Base-by-base conservation (phyloP, 37 sponge, comb jelly and placozoan genomes). In the Theonella swinhoei region DNA sequence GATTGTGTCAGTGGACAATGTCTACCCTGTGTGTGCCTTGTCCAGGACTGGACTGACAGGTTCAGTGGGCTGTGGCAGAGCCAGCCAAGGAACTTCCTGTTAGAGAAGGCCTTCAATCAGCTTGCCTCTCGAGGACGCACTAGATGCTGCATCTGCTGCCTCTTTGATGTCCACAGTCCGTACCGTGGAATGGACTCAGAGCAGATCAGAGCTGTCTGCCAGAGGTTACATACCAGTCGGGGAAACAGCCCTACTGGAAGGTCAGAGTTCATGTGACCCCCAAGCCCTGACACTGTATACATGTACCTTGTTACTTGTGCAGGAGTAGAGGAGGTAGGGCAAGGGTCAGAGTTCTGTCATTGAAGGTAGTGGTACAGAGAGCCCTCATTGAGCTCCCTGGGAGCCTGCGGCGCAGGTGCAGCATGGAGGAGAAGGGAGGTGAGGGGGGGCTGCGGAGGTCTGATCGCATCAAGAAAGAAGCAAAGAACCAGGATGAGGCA, bases 41-140 rank as follows among this genome's bases (percentile, higher is more conserved):
- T 77, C 29, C 37, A 85, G 85, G 80, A 85, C 64, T 93, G 93
- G 93, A 86, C 90, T 26, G 82, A 82, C 30, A 68, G 42, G 30
- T 93, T 93, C 37, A 30, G 36, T 47, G 87, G 89, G 0, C 65
- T 95, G 62, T 95, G 95, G 95, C 86, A 89, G n/a, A 74, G 65
- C 20, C 85, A 89, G 64, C 63, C 65, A 40, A 40, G 66, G 59
- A 81, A 91, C 41, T 82, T 82, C 39, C 25, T 70, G 2, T 58
- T 84, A 24, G 97, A 96, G 80, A 77, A 69, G 60, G 85, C 91
- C 11, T 92, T 92, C 83, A 92, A 92, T 62, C 70, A 76, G 64
- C 64, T 87, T 19, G 31, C 77, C 24, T 83, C 93, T 28, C 70
- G 22, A 5, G 81, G 64, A 1, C 71, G 70, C 25, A 86, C 65